phyloP scores from a whole-genome alignment of 2,888 invertebrate species.

The Tetheella fluctuosa region DNA sequence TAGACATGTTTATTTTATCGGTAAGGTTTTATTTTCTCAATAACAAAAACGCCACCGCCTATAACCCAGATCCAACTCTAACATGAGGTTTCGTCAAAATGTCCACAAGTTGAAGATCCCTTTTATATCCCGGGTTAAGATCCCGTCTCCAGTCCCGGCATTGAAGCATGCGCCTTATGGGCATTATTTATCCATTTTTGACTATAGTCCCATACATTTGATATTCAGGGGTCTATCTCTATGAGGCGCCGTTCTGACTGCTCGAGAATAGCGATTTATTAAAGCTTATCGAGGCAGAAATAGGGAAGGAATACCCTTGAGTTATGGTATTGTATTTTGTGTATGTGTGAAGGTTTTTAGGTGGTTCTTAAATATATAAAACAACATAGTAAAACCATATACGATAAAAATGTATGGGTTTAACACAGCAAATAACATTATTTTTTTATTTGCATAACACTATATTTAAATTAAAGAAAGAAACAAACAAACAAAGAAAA shows the following conservation, averaged over 20 bases:
- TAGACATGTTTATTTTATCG: too few species aligned
- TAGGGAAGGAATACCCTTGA: conserved; percentile 5
- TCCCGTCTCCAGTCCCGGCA: conserved; percentile 12
- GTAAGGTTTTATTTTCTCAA: too few species aligned
- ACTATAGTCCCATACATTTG: conserved; percentile 22
- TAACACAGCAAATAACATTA: too few species aligned
- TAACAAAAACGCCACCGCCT: background rate
- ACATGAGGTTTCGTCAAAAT: conserved; percentile 4
- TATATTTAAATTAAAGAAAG: too few species aligned
- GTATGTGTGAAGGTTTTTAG: background rate
- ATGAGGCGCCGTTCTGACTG: conserved; percentile 6
- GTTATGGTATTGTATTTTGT: background rate
- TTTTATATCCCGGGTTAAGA: conserved; percentile 9
- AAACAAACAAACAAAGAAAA: too few species aligned
- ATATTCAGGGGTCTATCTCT: conserved; percentile 14
- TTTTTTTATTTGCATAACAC: too few species aligned
- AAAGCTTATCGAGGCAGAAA: conserved; percentile 6
- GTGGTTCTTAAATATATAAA: background rate
- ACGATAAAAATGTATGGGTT: too few species aligned
- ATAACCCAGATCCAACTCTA: background rate
- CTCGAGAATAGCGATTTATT: conserved; percentile 10
- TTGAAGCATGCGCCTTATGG: conserved; percentile 13
- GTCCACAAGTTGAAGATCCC: conserved; percentile 6
- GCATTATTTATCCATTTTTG: conserved; percentile 30
- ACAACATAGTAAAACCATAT: too few species aligned